These are phyloP conservation scores for Laterallus jamaicensis DNA, from an alignment of 2,113 vertebrate genomes.

Conservation along the genomic window DNA sequence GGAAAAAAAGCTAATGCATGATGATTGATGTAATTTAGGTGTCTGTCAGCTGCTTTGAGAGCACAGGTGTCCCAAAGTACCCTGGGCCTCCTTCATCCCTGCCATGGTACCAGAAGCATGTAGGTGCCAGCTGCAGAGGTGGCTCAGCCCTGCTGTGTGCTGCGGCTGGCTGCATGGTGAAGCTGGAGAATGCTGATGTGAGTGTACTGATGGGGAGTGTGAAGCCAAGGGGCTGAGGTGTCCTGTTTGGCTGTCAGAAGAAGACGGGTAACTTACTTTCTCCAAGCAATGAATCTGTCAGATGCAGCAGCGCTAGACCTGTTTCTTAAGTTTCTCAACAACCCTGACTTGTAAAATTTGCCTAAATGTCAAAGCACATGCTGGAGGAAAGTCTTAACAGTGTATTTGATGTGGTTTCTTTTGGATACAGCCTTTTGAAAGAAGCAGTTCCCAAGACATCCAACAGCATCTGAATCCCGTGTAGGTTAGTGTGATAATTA, in stretches of 20 bases:
- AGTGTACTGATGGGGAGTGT: neutral
- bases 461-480: neutral
- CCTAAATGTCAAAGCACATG: neutral
- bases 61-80: neutral
- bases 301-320: neutral
- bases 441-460: neutral
- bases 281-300: neutral
- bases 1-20: neutral
- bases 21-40: neutral
- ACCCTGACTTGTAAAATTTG: neutral
- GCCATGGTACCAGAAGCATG: rapidly evolving
- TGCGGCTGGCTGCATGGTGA: rapidly evolving
- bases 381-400: neutral
- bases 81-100: rapidly evolving
- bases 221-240: neutral
- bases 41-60: neutral
- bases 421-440: neutral
- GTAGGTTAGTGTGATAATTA: neutral
- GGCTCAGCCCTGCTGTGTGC: neutral
- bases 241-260: neutral
- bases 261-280: neutral
- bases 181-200: neutral
- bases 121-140: neutral
- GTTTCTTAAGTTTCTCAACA: neutral
- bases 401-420: neutral